Evolutionary conservation across 92 coral and sea anemone genomes (phyloP).

Genomic region (Epizoanthus ramosus): DNA sequence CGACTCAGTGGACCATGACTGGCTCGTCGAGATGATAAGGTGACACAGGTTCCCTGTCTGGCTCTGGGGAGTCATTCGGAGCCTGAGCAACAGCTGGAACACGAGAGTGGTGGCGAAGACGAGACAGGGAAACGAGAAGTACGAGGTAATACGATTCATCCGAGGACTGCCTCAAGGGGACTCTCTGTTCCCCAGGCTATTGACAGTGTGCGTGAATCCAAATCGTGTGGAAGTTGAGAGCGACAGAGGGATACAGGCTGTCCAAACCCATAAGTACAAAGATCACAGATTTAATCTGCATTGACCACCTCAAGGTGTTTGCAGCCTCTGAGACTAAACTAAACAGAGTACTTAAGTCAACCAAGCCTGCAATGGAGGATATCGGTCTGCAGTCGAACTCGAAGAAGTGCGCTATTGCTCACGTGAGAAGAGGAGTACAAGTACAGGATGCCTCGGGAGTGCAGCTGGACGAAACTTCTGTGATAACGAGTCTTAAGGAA

Average conservation of each 20-base stretch:
- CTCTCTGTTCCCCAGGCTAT: constrained; percentile 45
- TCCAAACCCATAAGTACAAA: not conserved
- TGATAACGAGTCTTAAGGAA: no score
- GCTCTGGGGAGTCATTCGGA: no score
- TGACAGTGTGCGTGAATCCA: not conserved
- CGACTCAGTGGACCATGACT: constrained; percentile 43
- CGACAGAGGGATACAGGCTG: not conserved
- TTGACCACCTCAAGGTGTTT: not conserved
- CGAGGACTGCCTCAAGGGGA: constrained; percentile 55
- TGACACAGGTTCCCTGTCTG: constrained; percentile 56
- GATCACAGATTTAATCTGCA: not conserved
- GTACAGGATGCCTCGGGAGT: no score
- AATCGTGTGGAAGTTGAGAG: not conserved
- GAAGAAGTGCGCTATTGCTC: not conserved
- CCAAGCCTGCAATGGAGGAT: not conserved
- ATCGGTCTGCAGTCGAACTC: not conserved
- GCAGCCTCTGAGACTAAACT: not conserved
- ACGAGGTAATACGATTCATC: no score
- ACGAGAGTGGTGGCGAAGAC: constrained; percentile 48
- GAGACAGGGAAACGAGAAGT: constrained; percentile 45
- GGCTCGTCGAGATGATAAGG: constrained; percentile 56
- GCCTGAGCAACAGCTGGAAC: constrained; percentile 58
- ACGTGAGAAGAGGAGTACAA: not conserved
- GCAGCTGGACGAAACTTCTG: no score
- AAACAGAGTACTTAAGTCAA: not conserved